Base-by-base conservation (phyloP, 2,888 invertebrate species). In the Entomobrya multifasciata region DNA sequence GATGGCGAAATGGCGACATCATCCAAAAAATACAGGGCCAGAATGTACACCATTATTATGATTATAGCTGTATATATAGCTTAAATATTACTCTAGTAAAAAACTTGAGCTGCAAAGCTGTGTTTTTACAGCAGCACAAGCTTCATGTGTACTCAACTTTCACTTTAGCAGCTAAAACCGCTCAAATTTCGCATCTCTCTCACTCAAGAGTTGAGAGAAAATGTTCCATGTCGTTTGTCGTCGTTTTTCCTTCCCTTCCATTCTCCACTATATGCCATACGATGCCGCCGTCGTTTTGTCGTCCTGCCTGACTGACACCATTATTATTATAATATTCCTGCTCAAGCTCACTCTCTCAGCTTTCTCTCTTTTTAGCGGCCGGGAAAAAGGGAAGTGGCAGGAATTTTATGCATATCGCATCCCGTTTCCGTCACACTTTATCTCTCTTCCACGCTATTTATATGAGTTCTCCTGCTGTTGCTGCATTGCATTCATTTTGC, bases 371-470 rank as follows among this genome's bases (percentile, higher is more conserved):
- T 60, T 6, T 36, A 36, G 36, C 13, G n/a, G 25, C 27, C 30
- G 15, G 30, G 25, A 8, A 8, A 36, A 15, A 60, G 30, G 30
- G 11, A 27, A 60, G 30, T 60, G 60, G 74, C 11, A 52, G n/a
- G 27, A 79, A 65, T 47, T 60, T 79, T 65, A 70, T 70, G 70
- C 55, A 67, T 80, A 70, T 80, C 80, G 13, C 52, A 70, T 67
- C 49, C 80, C 55, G 41, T 44, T 67, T 57, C 44, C 57, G 70
- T 57, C 41, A 81, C 70, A 65, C 30, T 67, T 57, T 36, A 76
- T 76, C 76, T 57, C 55, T 41, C 10, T n/a, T 55, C 6, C 70
- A n/a, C 1, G 25, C 20, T 25, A 5, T 47, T 2, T 70, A 70
- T 67, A 6, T 30, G 25, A 1, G 3, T 11, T 17, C 15, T 3